Evolutionary conservation across 2,888 invertebrate genomes (phyloP), one percentile per base, ranked within the genome.

Genomic region (Drosophila sordidula): DNA sequence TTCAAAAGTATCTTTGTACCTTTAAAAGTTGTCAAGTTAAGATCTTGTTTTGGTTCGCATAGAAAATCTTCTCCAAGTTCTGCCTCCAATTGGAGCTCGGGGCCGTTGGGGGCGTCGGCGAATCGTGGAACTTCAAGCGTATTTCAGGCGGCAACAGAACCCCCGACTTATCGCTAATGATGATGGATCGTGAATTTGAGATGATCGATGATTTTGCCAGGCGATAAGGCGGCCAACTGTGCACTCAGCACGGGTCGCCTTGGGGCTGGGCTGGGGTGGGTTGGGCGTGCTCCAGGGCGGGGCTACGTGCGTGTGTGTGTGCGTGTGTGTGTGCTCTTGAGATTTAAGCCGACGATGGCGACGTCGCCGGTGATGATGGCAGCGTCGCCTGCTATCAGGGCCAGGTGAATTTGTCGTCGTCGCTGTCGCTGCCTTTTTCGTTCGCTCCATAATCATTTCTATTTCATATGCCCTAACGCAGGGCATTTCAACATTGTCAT

Each of bases 131-230:
- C 83, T 83, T 80, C 80, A 80, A 82, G 73, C 58, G 80, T 59
- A 70, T 80, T 79, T 74, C 38, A 9, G 41, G n/a, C 11, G n/a
- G 16, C 47, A 55, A 41, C 29, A 32, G 12, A 34, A 34, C 45
- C 52, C 34, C 22, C 26, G 70, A 52, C 84, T 86, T 83, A 86
- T 80, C 87, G 66, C 86, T 85, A 85, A 85, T 85, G 89, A 85
- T 87, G 85, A 85, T 89, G 88, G 85, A 85, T 85, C 88, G 89
- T 89, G 70, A 89, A 85, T 89, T 79, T 69, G 86, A 88, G 89
- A 88, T 85, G 85, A 85, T 85, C 88, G 85, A 85, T 85, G 85
- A 85, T 87, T 84, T 87, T 63, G 68, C 69, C 63, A 64, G 26
- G 49, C 63, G 76, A 77, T 77, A 76, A 73, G 57, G 64, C 65